Conservation (phyloP, 2,888 invertebrate species). For the Phortica magna region DNA sequence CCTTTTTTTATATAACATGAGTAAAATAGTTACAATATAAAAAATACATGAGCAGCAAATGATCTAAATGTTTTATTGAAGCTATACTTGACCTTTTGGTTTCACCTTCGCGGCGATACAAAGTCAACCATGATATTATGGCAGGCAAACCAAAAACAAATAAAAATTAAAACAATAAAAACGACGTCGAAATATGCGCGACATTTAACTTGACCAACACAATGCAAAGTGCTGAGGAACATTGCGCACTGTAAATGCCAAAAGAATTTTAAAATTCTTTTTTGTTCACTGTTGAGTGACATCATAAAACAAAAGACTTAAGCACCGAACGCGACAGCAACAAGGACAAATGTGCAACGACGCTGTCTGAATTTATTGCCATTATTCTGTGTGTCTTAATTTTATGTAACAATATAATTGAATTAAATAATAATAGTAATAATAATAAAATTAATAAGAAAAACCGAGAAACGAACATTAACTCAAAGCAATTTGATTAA, state of each 20-base stretch:
- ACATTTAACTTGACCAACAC: slow-evolving; percentile 64
- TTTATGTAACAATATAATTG: background rate
- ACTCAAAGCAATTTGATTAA: background rate
- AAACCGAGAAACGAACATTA: background rate
- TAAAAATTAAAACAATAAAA: slow-evolving; percentile 9
- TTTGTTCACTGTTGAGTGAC: background rate
- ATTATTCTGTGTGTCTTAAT: background rate
- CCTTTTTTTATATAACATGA: background rate
- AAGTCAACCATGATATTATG: slow-evolving; percentile 22
- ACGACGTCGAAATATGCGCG: slow-evolving; percentile 19
- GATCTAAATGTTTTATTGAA: background rate
- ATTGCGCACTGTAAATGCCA: background rate
- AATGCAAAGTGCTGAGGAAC: background rate
- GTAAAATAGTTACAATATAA: background rate
- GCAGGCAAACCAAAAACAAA: background rate
- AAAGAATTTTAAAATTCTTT: background rate
- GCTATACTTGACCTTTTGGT: slow-evolving; percentile 68
- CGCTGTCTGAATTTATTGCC: background rate
- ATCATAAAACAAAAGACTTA: slow-evolving; percentile 60
- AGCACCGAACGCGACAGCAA: slow-evolving; percentile 54
- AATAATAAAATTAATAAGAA: background rate
- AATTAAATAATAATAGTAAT: background rate
- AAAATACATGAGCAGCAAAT: slow-evolving; percentile 2
- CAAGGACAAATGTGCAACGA: slow-evolving; percentile 51
- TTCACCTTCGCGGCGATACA: slow-evolving; percentile 47